Evolutionary conservation across 2,888 invertebrate species (phyloP).

Genomic region (Leistus spinibarbis): DNA sequence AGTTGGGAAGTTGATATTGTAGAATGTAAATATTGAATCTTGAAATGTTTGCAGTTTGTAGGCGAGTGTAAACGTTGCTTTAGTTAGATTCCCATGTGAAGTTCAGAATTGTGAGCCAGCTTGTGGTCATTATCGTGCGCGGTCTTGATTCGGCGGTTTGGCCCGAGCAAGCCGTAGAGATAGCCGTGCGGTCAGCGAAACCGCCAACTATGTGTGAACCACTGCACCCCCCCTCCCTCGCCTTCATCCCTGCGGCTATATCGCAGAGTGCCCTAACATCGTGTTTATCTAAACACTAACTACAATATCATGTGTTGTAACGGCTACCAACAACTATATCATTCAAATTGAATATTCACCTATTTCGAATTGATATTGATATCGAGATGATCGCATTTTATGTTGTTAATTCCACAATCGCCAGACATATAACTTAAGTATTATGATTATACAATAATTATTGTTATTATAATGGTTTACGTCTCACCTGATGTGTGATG

Average conservation of each 20-base stretch:
- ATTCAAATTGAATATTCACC: no score
- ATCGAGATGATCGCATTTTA: no score
- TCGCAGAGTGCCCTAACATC: not conserved
- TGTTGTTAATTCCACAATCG: no score
- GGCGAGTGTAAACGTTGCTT: not conserved
- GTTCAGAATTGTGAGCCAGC: slow-evolving; percentile 24
- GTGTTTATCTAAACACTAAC: slow-evolving; percentile 4
- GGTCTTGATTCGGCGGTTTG: slow-evolving; percentile 40
- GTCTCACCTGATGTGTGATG: no score
- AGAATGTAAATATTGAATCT: not conserved
- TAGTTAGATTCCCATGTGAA: not conserved
- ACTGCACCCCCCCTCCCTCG: slow-evolving; percentile 12
- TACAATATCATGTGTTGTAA: slow-evolving; percentile 1
- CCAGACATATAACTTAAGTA: no score
- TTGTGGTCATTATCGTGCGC: slow-evolving; percentile 40
- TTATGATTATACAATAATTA: no score
- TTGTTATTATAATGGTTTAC: no score
- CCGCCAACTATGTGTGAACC: slow-evolving; percentile 43
- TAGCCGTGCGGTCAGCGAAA: slow-evolving; percentile 43
- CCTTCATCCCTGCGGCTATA: slow-evolving; percentile 8
- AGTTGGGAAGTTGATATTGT: no score
- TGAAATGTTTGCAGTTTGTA: not conserved
- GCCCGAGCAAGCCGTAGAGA: slow-evolving; percentile 37
- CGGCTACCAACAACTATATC: slow-evolving; percentile 8
- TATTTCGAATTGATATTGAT: no score